Evolutionary conservation across 2,797 vertebrate species (phyloP), one percentile per base, ranked within the genome.

Genomic region (Schizothorax lantsangensis): DNA sequence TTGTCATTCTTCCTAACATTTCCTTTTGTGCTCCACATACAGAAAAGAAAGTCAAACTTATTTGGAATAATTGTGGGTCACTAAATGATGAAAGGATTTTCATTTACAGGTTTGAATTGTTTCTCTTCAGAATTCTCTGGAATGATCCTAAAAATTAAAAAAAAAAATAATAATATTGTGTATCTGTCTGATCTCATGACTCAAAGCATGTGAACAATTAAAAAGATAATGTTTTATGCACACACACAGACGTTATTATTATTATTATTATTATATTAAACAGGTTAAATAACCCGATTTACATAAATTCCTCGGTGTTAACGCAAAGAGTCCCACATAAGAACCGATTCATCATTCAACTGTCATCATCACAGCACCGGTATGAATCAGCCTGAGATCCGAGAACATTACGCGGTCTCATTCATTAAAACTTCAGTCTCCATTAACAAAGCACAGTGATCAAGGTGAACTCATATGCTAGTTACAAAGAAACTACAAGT

Each of bases 361-460:
- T 73, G 81, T 83, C 80, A 73, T 83, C 9, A 64, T 23, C 71
- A 84, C 83, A n/a, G 43, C 30, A 3, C 26, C 19, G 82, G 36
- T 15, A 69, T 69, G 84, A 79, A 79, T 71, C 84, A 85, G 64
- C 54, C 47, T 23, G n/a, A 52, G 79, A 72, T 43, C 17, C 66
- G 6, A 52, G 80, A 38, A 54, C 81, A 72, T 54, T 52, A 52
- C 14, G 66, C 12, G 1, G n/a, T n/a, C 21, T 62, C 80, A 69
- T 85, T 85, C 77, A 73, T 79, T 47, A 49, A 79, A 85, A 85
- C 84, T 85, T 47, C 8, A 43, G n/a, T 21, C 38, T 80, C 21
- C n/a, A 57, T 69, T 69, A 30, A 85, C 77, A 85, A 72, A 79
- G 14, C 17, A 43, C 1, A 9, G 10, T 38, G 4, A 49, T 45